phyloP scores from a whole-genome alignment of 1,140 invertebrate genomes.

The honey bee (Apis mellifera) region DNA sequence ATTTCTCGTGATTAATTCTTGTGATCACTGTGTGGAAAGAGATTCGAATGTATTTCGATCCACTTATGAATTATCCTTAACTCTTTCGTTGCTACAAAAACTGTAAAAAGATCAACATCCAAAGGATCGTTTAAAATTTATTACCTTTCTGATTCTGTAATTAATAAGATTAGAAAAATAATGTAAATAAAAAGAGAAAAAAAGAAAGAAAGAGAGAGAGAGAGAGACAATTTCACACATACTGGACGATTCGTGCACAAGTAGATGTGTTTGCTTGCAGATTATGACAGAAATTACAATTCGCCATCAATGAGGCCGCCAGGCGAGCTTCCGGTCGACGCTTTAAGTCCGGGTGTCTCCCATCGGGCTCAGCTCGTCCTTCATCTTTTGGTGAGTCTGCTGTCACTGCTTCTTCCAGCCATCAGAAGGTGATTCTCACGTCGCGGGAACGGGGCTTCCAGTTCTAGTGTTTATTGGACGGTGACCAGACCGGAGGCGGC shows the following conservation, averaged over 20 bases:
- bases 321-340: slow-evolving; percentile 61
- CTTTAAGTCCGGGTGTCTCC: slow-evolving; percentile 55
- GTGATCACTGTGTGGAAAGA: too few species aligned
- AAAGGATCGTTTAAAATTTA: too few species aligned
- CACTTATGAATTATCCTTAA: too few species aligned
- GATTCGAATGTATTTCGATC: too few species aligned
- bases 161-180: neutral
- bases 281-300: slow-evolving; percentile 71
- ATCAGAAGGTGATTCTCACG: slow-evolving; percentile 76
- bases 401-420: slow-evolving; percentile 65
- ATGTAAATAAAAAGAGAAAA: neutral
- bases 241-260: slow-evolving; percentile 13
- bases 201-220: neutral
- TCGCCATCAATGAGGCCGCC: slow-evolving; percentile 70
- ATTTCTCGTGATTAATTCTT: too few species aligned
- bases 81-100: too few species aligned
- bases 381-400: slow-evolving; percentile 65
- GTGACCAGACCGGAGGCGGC: slow-evolving; percentile 52
- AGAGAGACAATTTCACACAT: neutral
- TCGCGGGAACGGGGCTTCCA: slow-evolving; percentile 74
- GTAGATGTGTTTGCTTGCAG: slow-evolving; percentile 66
- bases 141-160: too few species aligned
- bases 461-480: slow-evolving; percentile 73
- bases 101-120: too few species aligned
- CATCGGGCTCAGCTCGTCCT: slow-evolving; percentile 59